Evolutionary conservation across 2,113 vertebrate species (phyloP), one percentile per base, ranked within the genome.

Genomic region (Tauraco erythrolophus): DNA sequence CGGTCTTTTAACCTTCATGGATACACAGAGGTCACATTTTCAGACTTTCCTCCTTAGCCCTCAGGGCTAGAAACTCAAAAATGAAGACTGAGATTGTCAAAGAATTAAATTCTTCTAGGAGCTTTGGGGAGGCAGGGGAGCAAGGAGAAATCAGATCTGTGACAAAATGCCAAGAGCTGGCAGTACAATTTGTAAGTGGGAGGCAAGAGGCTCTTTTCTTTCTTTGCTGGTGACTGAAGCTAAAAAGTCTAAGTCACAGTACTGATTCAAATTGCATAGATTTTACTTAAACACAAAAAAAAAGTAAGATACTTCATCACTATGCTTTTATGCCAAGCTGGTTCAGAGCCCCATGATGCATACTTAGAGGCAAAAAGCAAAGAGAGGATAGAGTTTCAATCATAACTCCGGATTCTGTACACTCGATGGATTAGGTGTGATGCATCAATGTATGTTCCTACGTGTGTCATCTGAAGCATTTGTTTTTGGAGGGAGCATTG

Each of bases 1-100:
- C 10, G 1, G 18, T 88, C 41, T 79, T 89, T 88, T 82, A 94
- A 91, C n/a, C 50, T 92, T 87, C 68, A 18, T 48, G 77, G n/a
- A 27, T 84, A 71, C 65, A 64, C 65, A 88, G 41, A 84, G 86
- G 86, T 97, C 91, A 88, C 77, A 43, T 95, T 92, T 96, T 81
- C 86, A 92, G 77, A 78, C 57, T 82, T 92, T 79, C 18, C 41
- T 89, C 23, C 61, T 72, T 87, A 89, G 66, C 53, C 91, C 87
- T 72, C 37, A 45, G 94, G 92, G 86, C 77, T 50, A 95, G 89
- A 84, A 96, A 88, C 84, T 83, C 50, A 75, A 82, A 96, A 96
- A 92, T 69, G 48, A 96, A 92, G 81, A 53, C 77, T 88, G 81
- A 94, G 81, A 46, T 82, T 76, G 77, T 85, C 81, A 58, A 81